These are phyloP conservation scores for Nomada ferruginata DNA, from an alignment of 2,888 invertebrate genomes.

Conservation along the genomic window DNA sequence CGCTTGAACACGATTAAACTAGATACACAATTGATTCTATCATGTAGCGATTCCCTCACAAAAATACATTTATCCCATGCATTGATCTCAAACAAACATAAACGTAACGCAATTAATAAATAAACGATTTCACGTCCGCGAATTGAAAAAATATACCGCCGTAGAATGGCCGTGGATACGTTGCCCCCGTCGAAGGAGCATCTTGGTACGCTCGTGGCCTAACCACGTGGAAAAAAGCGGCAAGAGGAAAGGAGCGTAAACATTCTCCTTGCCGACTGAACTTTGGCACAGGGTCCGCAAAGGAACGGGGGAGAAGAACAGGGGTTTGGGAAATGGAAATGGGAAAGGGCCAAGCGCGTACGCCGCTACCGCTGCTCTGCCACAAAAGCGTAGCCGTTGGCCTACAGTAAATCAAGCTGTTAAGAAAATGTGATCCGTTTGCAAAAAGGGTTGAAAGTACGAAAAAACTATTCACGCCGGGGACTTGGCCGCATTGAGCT, in stretches of 20 bases:
- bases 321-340: constrained; percentile 14
- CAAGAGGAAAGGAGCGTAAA: constrained; percentile 31
- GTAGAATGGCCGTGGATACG: constrained; percentile 1
- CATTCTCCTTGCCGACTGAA: constrained; percentile 33
- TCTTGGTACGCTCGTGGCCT: constrained; percentile 18
- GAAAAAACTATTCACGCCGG: constrained; percentile 42
- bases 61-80: too few species aligned
- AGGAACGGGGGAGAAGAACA: constrained; percentile 19
- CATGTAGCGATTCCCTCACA: too few species aligned
- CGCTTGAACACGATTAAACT: too few species aligned
- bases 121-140: not conserved
- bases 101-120: too few species aligned
- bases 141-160: not conserved
- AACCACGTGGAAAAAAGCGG: constrained; percentile 34
- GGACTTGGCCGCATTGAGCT: constrained; percentile 44
- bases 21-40: too few species aligned
- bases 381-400: constrained; percentile 32
- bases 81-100: too few species aligned
- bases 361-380: not conserved
- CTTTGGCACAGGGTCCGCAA: constrained; percentile 34
- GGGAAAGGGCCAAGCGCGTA: constrained; percentile 8
- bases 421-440: constrained; percentile 56
- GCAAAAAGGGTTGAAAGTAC: constrained; percentile 25
- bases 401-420: constrained; percentile 49
- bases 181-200: constrained; percentile 1